Evolutionary conservation across 2,113 vertebrate genomes (phyloP).

Genomic region (Oncorhynchus clarkii): DNA sequence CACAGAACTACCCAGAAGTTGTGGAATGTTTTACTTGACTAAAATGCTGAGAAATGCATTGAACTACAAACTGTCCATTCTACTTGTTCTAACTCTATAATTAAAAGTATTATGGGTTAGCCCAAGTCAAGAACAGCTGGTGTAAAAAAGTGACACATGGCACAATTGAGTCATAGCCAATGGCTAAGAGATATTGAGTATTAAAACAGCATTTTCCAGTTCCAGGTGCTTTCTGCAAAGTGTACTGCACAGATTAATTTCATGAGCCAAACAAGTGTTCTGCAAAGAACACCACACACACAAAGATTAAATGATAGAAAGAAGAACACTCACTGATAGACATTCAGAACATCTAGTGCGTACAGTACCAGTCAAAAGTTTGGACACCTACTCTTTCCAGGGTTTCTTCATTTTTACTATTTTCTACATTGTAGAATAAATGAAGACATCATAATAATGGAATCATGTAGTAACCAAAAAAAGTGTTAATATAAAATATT

Average conservation of each 20-base stretch:
- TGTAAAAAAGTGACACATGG: background rate
- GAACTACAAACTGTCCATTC: too few relatives aligned
- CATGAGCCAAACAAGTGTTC: constrained; percentile 68
- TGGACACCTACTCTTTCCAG: too few relatives aligned
- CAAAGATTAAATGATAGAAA: constrained; percentile 56
- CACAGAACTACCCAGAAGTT: too few relatives aligned
- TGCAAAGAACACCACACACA: constrained; percentile 43
- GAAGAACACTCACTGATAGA: constrained; percentile 41
- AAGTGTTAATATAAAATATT: too few relatives aligned
- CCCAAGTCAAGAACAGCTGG: background rate
- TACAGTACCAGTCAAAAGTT: constrained; percentile 37
- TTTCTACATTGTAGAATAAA: too few relatives aligned
- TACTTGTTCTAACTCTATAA: too few relatives aligned
- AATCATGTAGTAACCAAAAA: too few relatives aligned
- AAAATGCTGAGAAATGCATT: too few relatives aligned
- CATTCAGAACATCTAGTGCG: constrained; percentile 62
- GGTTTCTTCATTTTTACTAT: too few relatives aligned
- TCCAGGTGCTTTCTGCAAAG: background rate
- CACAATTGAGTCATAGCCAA: background rate
- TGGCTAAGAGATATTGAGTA: background rate
- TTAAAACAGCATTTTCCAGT: background rate
- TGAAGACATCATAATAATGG: too few relatives aligned
- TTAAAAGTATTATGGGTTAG: background rate
- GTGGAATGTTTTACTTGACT: too few relatives aligned
- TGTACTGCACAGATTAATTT: constrained; percentile 50